Evolutionary conservation across 2,797 vertebrate species (phyloP).

Genomic region (Calcarius lapponicus): DNA sequence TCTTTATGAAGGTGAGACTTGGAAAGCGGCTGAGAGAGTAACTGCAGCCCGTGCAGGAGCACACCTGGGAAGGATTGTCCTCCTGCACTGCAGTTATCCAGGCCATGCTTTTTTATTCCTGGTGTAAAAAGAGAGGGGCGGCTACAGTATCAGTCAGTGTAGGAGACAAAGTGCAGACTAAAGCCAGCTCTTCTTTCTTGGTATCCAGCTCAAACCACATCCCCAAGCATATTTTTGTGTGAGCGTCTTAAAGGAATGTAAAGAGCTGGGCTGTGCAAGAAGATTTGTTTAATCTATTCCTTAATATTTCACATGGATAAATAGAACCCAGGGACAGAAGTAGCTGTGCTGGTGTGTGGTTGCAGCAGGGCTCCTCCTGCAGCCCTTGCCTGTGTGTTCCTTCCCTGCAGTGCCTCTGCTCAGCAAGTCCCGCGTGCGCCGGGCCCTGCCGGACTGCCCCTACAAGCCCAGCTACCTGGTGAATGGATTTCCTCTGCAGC

Average conservation of each 20-base stretch:
- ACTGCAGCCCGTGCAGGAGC: not conserved
- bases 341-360: not conserved
- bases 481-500: conserved; percentile 81
- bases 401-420: conserved; percentile 83
- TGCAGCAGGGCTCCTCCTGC: not conserved
- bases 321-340: not conserved
- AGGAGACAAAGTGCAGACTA: not conserved
- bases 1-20: conserved; percentile 81
- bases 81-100: accelerated
- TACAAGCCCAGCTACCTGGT: conserved; percentile 93
- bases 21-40: not conserved
- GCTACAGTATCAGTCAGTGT: not conserved
- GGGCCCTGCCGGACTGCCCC: conserved; percentile 84
- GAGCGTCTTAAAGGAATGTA: not conserved
- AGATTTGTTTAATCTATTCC: not conserved
- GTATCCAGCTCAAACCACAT: not conserved
- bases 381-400: not conserved
- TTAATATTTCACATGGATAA: not conserved
- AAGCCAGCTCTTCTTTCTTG: not conserved
- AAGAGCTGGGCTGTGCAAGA: not conserved
- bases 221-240: not conserved
- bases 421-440: conserved; percentile 75
- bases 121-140: not conserved
- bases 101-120: not conserved
- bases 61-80: not conserved